These are phyloP conservation scores for Poecilobothrus nobilitatus DNA, from an alignment of 2,888 invertebrate genomes.

Conservation along the genomic window DNA sequence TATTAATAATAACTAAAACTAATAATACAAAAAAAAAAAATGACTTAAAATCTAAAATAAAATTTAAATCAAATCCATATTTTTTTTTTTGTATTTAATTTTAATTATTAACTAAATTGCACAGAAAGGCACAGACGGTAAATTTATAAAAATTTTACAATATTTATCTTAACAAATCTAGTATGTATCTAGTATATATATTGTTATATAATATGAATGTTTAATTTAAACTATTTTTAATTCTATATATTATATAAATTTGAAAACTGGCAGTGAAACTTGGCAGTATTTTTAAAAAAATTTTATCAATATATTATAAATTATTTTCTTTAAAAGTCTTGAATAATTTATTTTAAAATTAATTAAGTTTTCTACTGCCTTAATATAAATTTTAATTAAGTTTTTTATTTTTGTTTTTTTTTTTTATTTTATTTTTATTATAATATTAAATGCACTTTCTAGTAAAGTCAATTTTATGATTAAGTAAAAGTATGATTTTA, in stretches of 20 bases:
- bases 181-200: too few relatives aligned
- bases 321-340: background rate
- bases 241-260: too few relatives aligned
- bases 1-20: background rate
- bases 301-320: too few relatives aligned
- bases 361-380: background rate
- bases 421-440: background rate
- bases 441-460: background rate
- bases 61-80: background rate
- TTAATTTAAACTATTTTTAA: background rate
- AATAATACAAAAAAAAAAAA: background rate
- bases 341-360: background rate
- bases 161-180: too few relatives aligned
- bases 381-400: background rate
- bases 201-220: too few relatives aligned
- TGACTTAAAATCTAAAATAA: background rate
- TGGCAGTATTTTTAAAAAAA: background rate
- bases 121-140: conserved; percentile 1
- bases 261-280: background rate
- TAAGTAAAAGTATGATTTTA: too few relatives aligned
- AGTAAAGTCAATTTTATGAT: too few relatives aligned
- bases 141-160: background rate
- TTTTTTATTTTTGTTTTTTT: background rate
- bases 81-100: background rate
- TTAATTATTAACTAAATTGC: background rate